phyloP scores from a whole-genome alignment of 1,140 invertebrate genomes.

The Eufriesea mexicana region DNA sequence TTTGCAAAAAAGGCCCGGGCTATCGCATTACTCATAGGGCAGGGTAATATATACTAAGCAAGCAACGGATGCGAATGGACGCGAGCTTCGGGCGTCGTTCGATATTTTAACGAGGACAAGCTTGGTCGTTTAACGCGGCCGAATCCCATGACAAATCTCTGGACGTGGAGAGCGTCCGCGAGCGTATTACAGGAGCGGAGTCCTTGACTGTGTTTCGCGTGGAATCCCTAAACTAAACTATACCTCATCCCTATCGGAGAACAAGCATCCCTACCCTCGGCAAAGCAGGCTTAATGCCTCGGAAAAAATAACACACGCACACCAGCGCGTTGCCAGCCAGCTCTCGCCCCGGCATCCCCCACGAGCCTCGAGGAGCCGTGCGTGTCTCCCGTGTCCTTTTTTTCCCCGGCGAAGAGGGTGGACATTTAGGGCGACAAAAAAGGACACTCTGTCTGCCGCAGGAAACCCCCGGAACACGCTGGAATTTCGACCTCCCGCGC shows the following conservation, averaged over 20 bases:
- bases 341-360: no score
- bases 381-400: constrained; percentile 71
- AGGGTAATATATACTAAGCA: not conserved
- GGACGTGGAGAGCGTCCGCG: not conserved
- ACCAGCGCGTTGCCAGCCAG: constrained; percentile 72
- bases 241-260: constrained; percentile 73
- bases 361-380: constrained; percentile 55
- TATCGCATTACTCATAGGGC: not conserved
- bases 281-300: constrained; percentile 80
- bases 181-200: constrained; percentile 44
- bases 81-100: not conserved
- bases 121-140: constrained; percentile 15
- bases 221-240: constrained; percentile 78
- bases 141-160: constrained; percentile 46
- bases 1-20: not conserved
- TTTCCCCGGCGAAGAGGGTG: constrained; percentile 72
- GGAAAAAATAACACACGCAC: constrained; percentile 81
- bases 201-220: constrained; percentile 69
- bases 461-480: constrained; percentile 64
- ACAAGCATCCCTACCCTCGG: constrained; percentile 67
- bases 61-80: not conserved
- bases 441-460: constrained; percentile 73
- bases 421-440: constrained; percentile 78
- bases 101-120: constrained; percentile 34
- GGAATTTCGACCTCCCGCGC: constrained; percentile 69